Evolutionary conservation across 2,113 vertebrate genomes (phyloP), one percentile per base, ranked within the genome.

Genomic region (Amazona guildingii): DNA sequence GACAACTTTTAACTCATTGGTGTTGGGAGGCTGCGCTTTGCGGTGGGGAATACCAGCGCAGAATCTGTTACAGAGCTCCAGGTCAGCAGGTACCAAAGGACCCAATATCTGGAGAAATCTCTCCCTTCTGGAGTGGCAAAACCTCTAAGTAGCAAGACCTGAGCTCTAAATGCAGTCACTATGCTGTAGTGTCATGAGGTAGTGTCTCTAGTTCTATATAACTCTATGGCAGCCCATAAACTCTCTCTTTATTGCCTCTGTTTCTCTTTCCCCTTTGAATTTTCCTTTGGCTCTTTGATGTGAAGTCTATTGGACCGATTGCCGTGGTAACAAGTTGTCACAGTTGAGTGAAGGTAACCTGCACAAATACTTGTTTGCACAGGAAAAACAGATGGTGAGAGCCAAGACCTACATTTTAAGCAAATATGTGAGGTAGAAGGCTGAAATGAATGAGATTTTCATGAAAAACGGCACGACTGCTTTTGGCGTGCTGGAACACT

Each of bases 1-100:
- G 97, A 95, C 90, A 97, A 91, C 91, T 97, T 97, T 98, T 98
- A 97, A 97, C 97, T 97, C 97, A 24, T 97, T 97, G 96, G 54
- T 89, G 96, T 86, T 96, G 95, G 95, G 91, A 97, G 84, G 70
- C 92, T 90, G 93, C 41, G 64, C 95, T 97, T 68, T 78, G 83
- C 16, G 52, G 85, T 88, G 94, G 89, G 94, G 96, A 97, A 95
- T 72, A 96, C 86, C 95, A 94, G 85, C 86, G 74, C n/a, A 83
- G 75, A 95, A 88, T 85, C 66, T 51, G 27, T 86, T 90, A 97
- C 86, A 55, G 96, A 97, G 97, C 54, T 85, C 59, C 78, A 79
- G 83, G 49, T 57, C 86, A 89, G 96, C 79, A 92, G 94, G 93
- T 93, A 96, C 88, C 87, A 92, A 85, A 76, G 85, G 49, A 91